phyloP scores from a whole-genome alignment of 2,797 vertebrate species.

The Microctenopoma steveboyesi region DNA sequence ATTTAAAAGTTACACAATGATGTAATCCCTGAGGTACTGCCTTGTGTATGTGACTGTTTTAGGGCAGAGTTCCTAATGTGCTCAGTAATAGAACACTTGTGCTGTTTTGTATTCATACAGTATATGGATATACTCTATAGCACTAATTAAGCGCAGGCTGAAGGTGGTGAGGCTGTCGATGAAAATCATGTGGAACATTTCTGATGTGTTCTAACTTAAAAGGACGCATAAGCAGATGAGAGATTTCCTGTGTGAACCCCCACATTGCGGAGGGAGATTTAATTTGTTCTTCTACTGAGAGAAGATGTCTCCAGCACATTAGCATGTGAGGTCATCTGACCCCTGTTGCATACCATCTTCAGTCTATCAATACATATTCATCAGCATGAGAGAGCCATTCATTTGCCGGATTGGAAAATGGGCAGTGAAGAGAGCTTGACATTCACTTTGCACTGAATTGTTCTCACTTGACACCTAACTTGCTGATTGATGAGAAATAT shows the following conservation, averaged over 20 bases:
- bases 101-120: conserved; percentile 25
- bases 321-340: conserved; percentile 42
- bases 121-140: conserved; percentile 1
- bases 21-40: conserved; percentile 59
- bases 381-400: conserved; percentile 86
- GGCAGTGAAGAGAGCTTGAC: conserved; percentile 77
- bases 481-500: conserved; percentile 89
- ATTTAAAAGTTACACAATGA: conserved; percentile 71
- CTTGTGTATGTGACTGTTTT: conserved; percentile 49
- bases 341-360: conserved; percentile 49
- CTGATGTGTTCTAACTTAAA: not conserved
- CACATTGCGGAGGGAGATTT: conserved; percentile 15
- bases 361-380: conserved; percentile 83
- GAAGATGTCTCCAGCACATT: conserved; percentile 36
- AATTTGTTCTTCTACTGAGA: conserved; percentile 9
- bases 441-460: conserved; percentile 80
- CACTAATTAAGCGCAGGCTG: conserved; percentile 43
- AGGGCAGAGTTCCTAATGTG: conserved; percentile 71
- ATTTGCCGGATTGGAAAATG: conserved; percentile 79
- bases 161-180: conserved; percentile 9
- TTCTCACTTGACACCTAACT: conserved; percentile 83
- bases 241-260: conserved; percentile 8
- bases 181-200: not conserved
- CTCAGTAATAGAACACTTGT: conserved; percentile 17
- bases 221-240: not conserved